Percentiles rank a stretch among this genome's conserved stretches.
These are phyloP conservation scores for Caenorhabditis doughertyi DNA, from an alignment of 2,888 invertebrate genomes.

Conservation along the genomic window DNA sequence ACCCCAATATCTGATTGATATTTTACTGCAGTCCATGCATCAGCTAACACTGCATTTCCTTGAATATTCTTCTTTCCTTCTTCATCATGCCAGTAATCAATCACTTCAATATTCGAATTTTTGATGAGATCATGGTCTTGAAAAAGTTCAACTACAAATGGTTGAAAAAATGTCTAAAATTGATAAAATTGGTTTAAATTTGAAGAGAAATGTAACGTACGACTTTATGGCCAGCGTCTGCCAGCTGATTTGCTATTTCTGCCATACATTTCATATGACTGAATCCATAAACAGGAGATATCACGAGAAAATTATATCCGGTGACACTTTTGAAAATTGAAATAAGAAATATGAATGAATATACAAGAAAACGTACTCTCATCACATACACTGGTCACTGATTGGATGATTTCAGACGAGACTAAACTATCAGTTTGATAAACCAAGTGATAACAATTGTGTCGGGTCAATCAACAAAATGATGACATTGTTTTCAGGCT, in stretches of 20 bases:
- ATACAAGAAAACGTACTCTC: not conserved
- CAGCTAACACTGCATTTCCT: not conserved
- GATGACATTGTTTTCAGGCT: slow-evolving; percentile 7
- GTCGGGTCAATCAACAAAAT: slow-evolving; percentile 1
- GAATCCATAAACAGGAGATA: slow-evolving; percentile 53
- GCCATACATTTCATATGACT: slow-evolving; percentile 65
- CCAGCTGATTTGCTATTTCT: slow-evolving; percentile 55
- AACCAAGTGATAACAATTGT: slow-evolving; percentile 12
- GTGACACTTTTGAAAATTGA: not conserved
- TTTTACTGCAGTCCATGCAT: slow-evolving; percentile 35
- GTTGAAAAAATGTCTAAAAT: slow-evolving; percentile 49
- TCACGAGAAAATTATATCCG: slow-evolving; percentile 54
- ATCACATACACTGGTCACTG: too few species aligned
- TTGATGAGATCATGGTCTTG: slow-evolving; percentile 39
- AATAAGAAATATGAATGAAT: not conserved
- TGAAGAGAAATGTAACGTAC: slow-evolving; percentile 19
- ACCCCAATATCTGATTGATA: slow-evolving; percentile 45
- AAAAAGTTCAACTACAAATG: slow-evolving; percentile 31
- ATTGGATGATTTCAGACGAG: slow-evolving; percentile 3
- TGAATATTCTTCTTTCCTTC: slow-evolving; percentile 16
- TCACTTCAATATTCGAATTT: slow-evolving; percentile 25
- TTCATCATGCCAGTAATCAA: slow-evolving; percentile 36
- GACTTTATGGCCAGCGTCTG: slow-evolving; percentile 64
- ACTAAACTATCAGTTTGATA: slow-evolving; percentile 1
- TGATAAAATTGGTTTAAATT: not conserved